Conservation (phyloP, 2,888 invertebrate species). For the Luperina testacea region DNA sequence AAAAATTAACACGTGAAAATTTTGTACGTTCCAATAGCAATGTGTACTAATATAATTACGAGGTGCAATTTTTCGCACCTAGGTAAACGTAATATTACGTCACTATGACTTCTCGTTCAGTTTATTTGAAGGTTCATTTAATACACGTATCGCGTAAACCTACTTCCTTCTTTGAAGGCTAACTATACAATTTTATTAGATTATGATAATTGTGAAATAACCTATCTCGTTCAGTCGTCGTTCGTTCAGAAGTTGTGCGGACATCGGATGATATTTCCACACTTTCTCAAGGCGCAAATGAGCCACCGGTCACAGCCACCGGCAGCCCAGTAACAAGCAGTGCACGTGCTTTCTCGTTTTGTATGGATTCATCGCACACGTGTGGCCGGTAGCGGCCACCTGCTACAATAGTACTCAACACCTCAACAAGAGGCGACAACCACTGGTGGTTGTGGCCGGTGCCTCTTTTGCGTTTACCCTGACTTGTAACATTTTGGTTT, state of each 20-base stretch:
- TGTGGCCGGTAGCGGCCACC: too few relatives aligned
- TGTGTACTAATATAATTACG: slow-evolving; percentile 5
- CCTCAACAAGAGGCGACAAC: too few relatives aligned
- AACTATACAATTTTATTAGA: not conserved
- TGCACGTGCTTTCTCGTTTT: too few relatives aligned
- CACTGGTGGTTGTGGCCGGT: too few relatives aligned
- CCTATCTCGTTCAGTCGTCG: not conserved
- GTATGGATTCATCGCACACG: too few relatives aligned
- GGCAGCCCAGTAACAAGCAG: too few relatives aligned
- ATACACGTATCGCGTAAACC: not conserved
- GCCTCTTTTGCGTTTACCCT: too few relatives aligned
- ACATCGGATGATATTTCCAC: not conserved
- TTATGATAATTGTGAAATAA: not conserved
- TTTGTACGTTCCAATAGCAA: not conserved
- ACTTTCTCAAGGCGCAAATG: not conserved
- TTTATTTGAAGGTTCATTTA: slow-evolving; percentile 19
- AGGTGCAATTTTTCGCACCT: slow-evolving; percentile 38
- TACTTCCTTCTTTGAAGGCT: not conserved
- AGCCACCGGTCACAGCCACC: too few relatives aligned
- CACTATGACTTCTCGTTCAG: not conserved
- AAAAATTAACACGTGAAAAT: not conserved
- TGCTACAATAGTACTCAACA: too few relatives aligned
- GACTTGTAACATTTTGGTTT: not conserved
- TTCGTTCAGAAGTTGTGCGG: not conserved
- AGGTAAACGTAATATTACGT: not conserved